Evolutionary conservation across 2,797 vertebrate genomes (phyloP).

Genomic region (Centroberyx gerrardi): DNA sequence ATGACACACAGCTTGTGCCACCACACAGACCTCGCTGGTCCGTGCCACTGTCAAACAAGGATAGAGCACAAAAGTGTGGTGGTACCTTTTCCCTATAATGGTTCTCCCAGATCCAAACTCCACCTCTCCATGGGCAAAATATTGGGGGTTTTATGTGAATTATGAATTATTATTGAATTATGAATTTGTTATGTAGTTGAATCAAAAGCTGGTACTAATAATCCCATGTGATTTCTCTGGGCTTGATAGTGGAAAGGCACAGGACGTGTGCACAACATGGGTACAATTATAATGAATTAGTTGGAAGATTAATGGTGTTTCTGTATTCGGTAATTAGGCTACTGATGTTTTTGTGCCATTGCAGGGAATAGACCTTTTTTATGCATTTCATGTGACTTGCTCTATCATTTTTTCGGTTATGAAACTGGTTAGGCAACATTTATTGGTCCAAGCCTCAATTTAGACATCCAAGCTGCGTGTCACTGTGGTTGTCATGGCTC

Average conservation of each 20-base stretch:
- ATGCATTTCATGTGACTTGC: neutral
- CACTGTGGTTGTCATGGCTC: slow-evolving; percentile 39
- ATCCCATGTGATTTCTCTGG: neutral
- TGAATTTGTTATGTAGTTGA: no score
- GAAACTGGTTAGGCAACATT: neutral
- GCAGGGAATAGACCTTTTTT: neutral
- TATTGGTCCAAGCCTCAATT: slow-evolving; percentile 14
- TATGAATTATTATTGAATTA: no score
- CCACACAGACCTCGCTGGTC: slow-evolving; percentile 13
- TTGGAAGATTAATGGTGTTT: neutral
- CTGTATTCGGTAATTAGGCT: neutral
- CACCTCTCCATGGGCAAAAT: neutral
- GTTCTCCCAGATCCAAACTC: neutral
- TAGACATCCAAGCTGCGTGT: slow-evolving; percentile 22
- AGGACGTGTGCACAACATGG: neutral
- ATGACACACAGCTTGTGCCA: slow-evolving; percentile 28
- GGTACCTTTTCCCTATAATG: neutral
- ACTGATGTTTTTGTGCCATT: neutral
- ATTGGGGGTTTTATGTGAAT: neutral
- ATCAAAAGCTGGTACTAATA: neutral
- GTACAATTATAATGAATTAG: neutral
- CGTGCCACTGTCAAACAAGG: slow-evolving; percentile 1
- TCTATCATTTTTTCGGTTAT: slow-evolving; percentile 10
- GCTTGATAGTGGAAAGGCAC: neutral
- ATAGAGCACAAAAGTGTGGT: neutral